Evolutionary conservation across 2,113 vertebrate species (phyloP).

Genomic region (Morone chrysops): DNA sequence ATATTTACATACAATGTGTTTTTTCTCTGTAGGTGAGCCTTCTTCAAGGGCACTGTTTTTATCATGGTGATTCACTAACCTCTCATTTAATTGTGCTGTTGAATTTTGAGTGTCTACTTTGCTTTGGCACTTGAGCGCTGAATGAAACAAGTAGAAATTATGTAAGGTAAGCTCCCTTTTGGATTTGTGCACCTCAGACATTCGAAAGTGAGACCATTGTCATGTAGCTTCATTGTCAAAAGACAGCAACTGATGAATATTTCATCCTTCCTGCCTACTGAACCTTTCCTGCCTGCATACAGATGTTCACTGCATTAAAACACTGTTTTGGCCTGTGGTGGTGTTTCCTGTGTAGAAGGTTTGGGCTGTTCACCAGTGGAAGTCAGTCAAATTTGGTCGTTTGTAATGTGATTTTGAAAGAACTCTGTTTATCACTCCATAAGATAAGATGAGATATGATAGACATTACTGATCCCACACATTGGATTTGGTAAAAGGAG

Average conservation of each 20-base stretch:
- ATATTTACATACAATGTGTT: slow-evolving; percentile 74
- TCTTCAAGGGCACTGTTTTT: slow-evolving; percentile 62
- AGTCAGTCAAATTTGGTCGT: neutral
- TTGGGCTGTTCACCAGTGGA: neutral
- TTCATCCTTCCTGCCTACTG: slow-evolving; percentile 67
- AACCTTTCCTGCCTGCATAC: slow-evolving; percentile 65
- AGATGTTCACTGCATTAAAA: slow-evolving; percentile 71
- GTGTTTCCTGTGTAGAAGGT: slow-evolving; percentile 1
- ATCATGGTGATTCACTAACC: slow-evolving; percentile 42
- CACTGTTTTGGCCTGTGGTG: neutral
- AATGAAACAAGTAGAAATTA: slow-evolving; percentile 72
- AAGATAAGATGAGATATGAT: neutral
- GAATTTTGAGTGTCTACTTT: slow-evolving; percentile 50
- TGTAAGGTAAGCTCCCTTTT: slow-evolving; percentile 72
- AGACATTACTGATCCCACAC: neutral
- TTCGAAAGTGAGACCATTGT: slow-evolving; percentile 80
- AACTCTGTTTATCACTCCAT: neutral
- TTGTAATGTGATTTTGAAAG: neutral
- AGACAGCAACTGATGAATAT: slow-evolving; percentile 80
- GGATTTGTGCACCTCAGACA: slow-evolving; percentile 66
- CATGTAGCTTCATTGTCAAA: slow-evolving; percentile 77
- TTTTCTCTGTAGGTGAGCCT: slow-evolving; percentile 54
- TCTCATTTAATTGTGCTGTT: slow-evolving; percentile 70
- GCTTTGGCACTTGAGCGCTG: slow-evolving; percentile 48
- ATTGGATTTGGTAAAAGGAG: neutral